Evolutionary conservation across 2,797 vertebrate species (phyloP), one percentile per base, ranked within the genome.

Genomic region (Sebastes oblongus): DNA sequence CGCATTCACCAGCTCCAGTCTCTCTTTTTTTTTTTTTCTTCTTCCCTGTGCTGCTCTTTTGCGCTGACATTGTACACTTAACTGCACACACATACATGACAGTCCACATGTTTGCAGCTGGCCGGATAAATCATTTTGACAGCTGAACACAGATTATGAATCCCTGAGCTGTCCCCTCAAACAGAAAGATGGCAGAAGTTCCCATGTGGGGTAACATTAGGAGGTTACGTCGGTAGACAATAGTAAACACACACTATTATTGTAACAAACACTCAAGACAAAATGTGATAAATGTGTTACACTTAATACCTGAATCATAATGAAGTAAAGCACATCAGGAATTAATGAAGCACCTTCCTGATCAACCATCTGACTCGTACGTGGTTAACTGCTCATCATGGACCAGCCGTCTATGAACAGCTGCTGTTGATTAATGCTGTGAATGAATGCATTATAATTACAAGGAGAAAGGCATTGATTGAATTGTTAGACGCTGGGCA

Each of bases 111-210:
- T 91, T 88, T 84, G 32, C 80, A 80, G 77, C 56, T 77, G 78
- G 78, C 60, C 73, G 89, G 85, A 88, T 92, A 86, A 91, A 92
- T 93, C 84, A 85, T 88, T 87, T 70, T 86, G 88, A 91, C 92
- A 90, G 78, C 72, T 70, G 76, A 91, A 88, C 80, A 91, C 87
- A 86, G 89, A 92, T 89, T 87, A 88, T 69, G 74, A 81, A 70
- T 88, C 85, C 80, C 82, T 42, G 60, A 77, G 83, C 66, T 84
- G 69, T 72, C 68, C 84, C 32, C 66, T 76, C 69, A 81, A 75
- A 89, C 83, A 68, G 69, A 80, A 82, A 29, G 27, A 29, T 29
- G 27, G 27, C 27, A 29, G 27, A 29, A 83, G 85, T 77, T 69
- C 76, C 83, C 72, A 34, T 16, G 73, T 84, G 83, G 68, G 66